phyloP scores from a whole-genome alignment of 2,113 vertebrate genomes.

The Atractosteus spatula region DNA sequence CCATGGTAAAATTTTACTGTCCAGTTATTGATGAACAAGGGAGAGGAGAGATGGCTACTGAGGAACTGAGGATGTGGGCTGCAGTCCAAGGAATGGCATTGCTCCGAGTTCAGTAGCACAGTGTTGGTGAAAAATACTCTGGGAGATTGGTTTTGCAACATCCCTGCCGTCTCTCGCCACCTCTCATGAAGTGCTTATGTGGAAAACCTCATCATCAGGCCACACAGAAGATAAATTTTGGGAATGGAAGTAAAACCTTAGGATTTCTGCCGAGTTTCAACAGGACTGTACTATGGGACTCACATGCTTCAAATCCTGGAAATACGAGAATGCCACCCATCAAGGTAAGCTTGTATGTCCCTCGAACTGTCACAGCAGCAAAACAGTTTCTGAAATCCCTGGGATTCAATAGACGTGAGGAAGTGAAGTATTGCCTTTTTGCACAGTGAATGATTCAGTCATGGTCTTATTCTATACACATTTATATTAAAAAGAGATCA shows the following conservation, averaged over 20 bases:
- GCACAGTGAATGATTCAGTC: too few species aligned
- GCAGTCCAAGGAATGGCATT: slow-evolving; percentile 10
- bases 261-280: neutral
- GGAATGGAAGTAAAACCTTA: neutral
- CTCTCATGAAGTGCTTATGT: neutral
- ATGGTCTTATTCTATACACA: too few species aligned
- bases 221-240: neutral
- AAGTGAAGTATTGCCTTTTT: too few species aligned
- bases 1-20: neutral
- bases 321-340: slow-evolving; percentile 1
- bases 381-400: neutral
- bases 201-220: neutral
- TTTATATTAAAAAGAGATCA: too few species aligned
- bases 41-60: neutral
- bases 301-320: slow-evolving; percentile 19
- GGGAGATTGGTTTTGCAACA: neutral
- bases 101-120: neutral
- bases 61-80: neutral
- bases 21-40: neutral
- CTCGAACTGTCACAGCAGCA: neutral
- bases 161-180: neutral
- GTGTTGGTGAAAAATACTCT: slow-evolving; percentile 2
- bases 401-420: neutral
- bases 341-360: slow-evolving; percentile 13
- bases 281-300: slow-evolving; percentile 15